Percentiles rank a stretch among this genome's conserved stretches.
phyloP scores from a whole-genome alignment of 2,797 vertebrate genomes.

The Knipowitschia caucasica region DNA sequence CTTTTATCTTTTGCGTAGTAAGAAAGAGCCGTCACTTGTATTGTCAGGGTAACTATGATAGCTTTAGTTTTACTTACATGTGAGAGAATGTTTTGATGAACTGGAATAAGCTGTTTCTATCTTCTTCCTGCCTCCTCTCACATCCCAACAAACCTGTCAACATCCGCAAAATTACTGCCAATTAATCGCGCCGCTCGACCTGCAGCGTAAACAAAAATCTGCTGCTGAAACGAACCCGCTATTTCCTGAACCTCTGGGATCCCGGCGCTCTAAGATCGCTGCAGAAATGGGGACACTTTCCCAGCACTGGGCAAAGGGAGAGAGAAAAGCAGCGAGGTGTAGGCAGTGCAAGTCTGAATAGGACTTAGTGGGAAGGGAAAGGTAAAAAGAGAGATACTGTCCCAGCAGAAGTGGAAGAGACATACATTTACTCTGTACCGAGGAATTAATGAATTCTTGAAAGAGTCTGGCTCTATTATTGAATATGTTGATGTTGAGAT shows the following conservation, averaged over 20 bases:
- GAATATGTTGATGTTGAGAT: too few species aligned
- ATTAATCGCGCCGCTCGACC: slow-evolving; percentile 69
- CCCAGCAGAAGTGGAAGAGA: too few species aligned
- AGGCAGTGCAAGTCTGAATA: slow-evolving; percentile 26
- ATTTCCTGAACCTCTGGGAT: slow-evolving; percentile 66
- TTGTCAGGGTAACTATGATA: too few species aligned
- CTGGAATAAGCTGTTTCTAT: background rate
- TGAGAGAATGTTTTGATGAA: background rate
- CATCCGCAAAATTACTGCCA: slow-evolving; percentile 67
- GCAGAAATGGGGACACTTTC: slow-evolving; percentile 55
- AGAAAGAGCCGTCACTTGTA: too few species aligned
- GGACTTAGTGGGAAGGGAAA: slow-evolving; percentile 23
- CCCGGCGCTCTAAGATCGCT: slow-evolving; percentile 23
- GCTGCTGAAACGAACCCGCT: slow-evolving; percentile 61
- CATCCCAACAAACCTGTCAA: slow-evolving; percentile 50
- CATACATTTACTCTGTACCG: too few species aligned
- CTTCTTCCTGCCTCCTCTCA: slow-evolving; percentile 8
- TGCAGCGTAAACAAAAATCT: slow-evolving; percentile 67
- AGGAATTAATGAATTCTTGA: too few species aligned
- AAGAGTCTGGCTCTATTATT: too few species aligned
- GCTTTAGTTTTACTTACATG: too few species aligned
- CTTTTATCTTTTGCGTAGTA: too few species aligned
- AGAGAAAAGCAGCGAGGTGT: slow-evolving; percentile 10
- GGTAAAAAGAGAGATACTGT: slow-evolving; percentile 28
- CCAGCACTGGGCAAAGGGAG: slow-evolving; percentile 28